Conservation (phyloP, 2,888 invertebrate species). For the Thumatha senex region DNA sequence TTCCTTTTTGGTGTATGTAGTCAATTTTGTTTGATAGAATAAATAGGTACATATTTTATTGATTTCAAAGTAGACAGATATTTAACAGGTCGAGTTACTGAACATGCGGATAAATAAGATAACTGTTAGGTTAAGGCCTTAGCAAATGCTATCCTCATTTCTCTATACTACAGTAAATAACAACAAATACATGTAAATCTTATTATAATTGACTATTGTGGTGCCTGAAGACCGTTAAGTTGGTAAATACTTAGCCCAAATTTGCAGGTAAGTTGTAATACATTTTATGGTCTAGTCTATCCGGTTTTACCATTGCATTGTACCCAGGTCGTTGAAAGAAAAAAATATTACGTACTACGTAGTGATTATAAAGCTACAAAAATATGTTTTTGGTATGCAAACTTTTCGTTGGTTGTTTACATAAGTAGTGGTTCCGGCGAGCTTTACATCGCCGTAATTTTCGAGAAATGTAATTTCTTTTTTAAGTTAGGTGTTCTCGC, state of each 20-base stretch:
- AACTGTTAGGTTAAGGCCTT: conserved; percentile 12
- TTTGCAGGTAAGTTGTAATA: conserved; percentile 3
- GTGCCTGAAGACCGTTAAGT: conserved; percentile 4
- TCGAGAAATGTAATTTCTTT: too few relatives aligned
- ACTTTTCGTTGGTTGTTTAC: too few relatives aligned
- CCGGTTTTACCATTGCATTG: conserved; percentile 3
- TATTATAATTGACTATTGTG: conserved; percentile 25
- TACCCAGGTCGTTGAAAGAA: conserved; percentile 1
- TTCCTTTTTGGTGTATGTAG: too few relatives aligned
- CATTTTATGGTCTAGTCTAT: background rate
- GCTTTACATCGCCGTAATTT: too few relatives aligned
- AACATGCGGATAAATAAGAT: conserved; percentile 1
- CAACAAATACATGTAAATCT: conserved; percentile 28
- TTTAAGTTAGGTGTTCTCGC: too few relatives aligned
- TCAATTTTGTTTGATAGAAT: background rate
- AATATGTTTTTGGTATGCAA: too few relatives aligned
- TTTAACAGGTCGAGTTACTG: background rate
- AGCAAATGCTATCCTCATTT: conserved; percentile 23
- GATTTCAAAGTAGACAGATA: background rate
- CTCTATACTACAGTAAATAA: conserved; percentile 15
- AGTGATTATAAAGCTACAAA: background rate
- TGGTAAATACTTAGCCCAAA: conserved; percentile 19
- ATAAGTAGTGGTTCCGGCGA: too few relatives aligned
- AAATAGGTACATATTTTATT: background rate
- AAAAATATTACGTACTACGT: background rate